A percentile compares a stretch with the other conserved stretches of the same genome.
phyloP scores from a whole-genome alignment of 2,797 vertebrate species.

The Uromys caudimaculatus region DNA sequence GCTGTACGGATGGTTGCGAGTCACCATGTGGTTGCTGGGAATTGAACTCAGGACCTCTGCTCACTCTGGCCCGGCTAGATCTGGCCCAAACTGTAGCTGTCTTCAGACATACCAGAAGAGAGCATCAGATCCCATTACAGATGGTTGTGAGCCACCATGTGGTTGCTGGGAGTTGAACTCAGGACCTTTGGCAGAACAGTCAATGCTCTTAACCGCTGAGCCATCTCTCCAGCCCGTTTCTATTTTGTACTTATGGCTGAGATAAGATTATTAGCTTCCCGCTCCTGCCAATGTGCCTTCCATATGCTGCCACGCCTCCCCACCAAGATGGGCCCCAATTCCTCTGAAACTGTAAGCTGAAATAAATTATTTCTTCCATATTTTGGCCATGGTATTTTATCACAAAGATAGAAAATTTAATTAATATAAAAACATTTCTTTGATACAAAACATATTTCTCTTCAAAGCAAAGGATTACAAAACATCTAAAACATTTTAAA shows the following conservation, averaged over 20 bases:
- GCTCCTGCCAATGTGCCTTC: not conserved
- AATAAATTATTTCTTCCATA: not conserved
- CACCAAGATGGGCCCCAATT: not conserved
- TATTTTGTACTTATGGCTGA: not conserved
- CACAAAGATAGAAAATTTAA: not conserved
- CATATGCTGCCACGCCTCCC: not conserved
- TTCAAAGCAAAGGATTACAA: constrained; percentile 17
- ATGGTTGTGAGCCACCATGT: too few relatives aligned
- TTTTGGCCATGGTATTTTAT: not conserved
- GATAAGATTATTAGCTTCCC: not conserved
- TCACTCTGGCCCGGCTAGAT: too few relatives aligned
- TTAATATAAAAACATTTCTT: not conserved
- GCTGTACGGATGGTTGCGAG: too few relatives aligned
- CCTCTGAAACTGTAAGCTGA: not conserved
- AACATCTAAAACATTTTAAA: not conserved
- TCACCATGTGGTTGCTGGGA: too few relatives aligned
- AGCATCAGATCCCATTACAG: too few relatives aligned
- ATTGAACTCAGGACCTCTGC: too few relatives aligned
- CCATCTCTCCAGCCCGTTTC: not conserved
- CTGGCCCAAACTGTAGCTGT: too few relatives aligned
- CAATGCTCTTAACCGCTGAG: too few relatives aligned
- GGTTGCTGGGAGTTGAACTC: too few relatives aligned
- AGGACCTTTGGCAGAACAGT: too few relatives aligned
- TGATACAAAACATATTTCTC: constrained; percentile 23
- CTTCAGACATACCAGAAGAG: too few relatives aligned